Conservation (phyloP, 2,797 vertebrate genomes). For the Neosalanx taihuensis region DNA sequence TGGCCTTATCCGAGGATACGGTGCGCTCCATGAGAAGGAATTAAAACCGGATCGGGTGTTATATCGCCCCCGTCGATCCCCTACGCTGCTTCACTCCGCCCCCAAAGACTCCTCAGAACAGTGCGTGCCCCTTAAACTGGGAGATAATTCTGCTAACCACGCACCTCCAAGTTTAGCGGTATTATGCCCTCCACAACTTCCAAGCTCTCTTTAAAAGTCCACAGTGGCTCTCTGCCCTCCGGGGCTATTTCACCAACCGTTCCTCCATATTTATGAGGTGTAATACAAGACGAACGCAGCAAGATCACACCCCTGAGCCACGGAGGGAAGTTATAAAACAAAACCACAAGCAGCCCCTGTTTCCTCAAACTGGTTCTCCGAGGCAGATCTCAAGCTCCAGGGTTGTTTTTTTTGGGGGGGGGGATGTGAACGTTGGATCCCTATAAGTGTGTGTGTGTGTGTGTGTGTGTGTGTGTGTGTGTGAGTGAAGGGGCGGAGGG, state of each 20-base stretch:
- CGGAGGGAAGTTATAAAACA: conserved; percentile 28
- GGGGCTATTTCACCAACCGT: conserved; percentile 30
- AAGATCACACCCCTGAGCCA: conserved; percentile 23
- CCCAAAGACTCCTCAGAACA: neutral
- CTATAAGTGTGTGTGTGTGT: neutral
- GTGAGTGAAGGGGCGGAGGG: neutral
- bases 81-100: no score
- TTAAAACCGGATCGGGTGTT: neutral
- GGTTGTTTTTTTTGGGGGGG: neutral
- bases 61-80: neutral
- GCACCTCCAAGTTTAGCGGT: neutral
- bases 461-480: neutral
- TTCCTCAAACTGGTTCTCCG: conserved; percentile 18
- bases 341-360: conserved; percentile 20
- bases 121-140: neutral
- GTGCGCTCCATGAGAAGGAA: neutral
- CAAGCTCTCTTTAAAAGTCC: conserved; percentile 2
- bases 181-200: conserved; percentile 1
- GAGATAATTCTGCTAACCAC: conserved; percentile 2
- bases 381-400: neutral
- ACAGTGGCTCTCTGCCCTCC: neutral
- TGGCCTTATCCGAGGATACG: neutral
- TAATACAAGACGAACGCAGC: conserved; percentile 23
- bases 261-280: conserved; percentile 45
- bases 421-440: neutral